Base-by-base conservation (phyloP, 2,797 vertebrate species). In the Myotis pilosus region DNA sequence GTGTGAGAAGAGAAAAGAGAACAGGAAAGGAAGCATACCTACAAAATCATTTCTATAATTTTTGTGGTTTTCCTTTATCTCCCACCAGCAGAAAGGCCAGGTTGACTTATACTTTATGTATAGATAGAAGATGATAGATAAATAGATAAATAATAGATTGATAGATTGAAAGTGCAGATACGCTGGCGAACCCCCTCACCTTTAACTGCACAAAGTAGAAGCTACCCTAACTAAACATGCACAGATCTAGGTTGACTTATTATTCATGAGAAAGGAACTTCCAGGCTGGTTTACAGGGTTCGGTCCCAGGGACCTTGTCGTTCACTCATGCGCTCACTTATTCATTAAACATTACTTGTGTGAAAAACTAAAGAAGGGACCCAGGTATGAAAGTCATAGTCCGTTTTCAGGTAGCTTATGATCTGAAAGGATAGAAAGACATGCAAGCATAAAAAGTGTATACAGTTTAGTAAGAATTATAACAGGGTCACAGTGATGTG, bases 51-150 rank as follows among this genome's bases (percentile, higher is more conserved):
- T 87, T 78, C 51, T 60, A 28, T 53, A 81, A 36, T 23, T 79
- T 89, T 72, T 38, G 7, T 69, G 36, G 19, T 49, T 88, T 96
- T 92, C 9, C 3, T 71, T 79, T 91, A 66, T 90, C 33, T 85
- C 16, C 5, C 84, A 75, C 25, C 19, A 86, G 25, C 38, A 83
- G 22, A 79, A 95, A 89, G 87, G 11, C 28, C 51, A 71, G 6
- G 44, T 51, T 55, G 30, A 36, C 57, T 80, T 71, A 8, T 5
- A 64, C 49, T 36, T 44, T 68, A 47, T 51, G 7, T 16, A 71
- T 41, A 49, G 36, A n/a, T 82, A 82, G 55, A 81, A 44, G 28
- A 28, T 72, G 66, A 80, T 51, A 22, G n/a, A 55, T 33, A 47
- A 8, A 79, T 28, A 68, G 22, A 16, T 51, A n/a, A 62, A 20